Evolutionary conservation across 2,797 vertebrate genomes (phyloP).

Genomic region (Poecilia picta): DNA sequence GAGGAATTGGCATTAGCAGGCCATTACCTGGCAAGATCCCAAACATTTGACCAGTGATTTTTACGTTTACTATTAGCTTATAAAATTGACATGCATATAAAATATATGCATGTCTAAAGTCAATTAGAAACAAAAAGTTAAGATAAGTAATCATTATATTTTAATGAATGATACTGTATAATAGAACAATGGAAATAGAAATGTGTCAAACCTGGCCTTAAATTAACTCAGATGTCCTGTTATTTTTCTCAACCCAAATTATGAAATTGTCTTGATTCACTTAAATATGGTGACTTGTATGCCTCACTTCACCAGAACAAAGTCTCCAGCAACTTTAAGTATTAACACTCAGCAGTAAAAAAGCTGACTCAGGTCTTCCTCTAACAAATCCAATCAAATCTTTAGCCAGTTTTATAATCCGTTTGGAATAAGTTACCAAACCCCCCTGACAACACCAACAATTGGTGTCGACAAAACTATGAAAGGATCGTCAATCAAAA

Average conservation of each 20-base stretch:
- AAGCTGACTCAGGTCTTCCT: slow-evolving; percentile 59
- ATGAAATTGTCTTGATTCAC: slow-evolving; percentile 36
- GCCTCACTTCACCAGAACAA: slow-evolving; percentile 30
- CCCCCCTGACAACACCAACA: slow-evolving; percentile 53
- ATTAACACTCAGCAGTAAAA: slow-evolving; percentile 37
- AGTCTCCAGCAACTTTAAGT: slow-evolving; percentile 33
- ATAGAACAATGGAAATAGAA: slow-evolving; percentile 1
- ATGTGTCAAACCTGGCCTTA: slow-evolving; percentile 21
- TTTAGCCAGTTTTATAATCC: slow-evolving; percentile 48
- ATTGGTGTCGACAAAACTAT: slow-evolving; percentile 62
- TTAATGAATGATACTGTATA: not conserved
- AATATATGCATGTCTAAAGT: not conserved
- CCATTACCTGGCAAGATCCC: not conserved
- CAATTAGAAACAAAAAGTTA: not conserved
- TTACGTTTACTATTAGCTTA: not conserved
- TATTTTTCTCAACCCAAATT: slow-evolving; percentile 38
- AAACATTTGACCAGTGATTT: not conserved
- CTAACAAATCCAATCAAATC: slow-evolving; percentile 44
- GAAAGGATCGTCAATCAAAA: slow-evolving; percentile 61
- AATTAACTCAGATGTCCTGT: slow-evolving; percentile 25
- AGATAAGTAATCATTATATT: not conserved
- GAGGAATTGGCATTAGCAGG: not conserved
- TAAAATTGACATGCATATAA: not conserved
- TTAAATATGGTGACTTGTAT: not conserved
- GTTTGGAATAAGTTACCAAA: slow-evolving; percentile 48